Percentiles rank a stretch among this genome's conserved stretches.
These are phyloP conservation scores for Tyto alba DNA, from an alignment of 2,113 vertebrate species.

Conservation along the genomic window DNA sequence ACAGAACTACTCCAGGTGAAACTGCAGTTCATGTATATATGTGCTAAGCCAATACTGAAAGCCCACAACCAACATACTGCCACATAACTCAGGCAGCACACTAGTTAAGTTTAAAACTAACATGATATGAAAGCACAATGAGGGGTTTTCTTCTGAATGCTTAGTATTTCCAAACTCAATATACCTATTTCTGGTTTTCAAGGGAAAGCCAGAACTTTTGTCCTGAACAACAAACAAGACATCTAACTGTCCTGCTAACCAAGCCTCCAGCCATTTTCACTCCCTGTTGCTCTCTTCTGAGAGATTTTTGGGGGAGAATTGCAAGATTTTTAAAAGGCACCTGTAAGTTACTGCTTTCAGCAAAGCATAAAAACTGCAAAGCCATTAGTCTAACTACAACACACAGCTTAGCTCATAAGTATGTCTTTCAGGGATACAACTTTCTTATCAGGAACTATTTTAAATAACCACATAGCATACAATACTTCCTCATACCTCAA, in stretches of 20 bases:
- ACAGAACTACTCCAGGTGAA: not conserved
- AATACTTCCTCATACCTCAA: not conserved
- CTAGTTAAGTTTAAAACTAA: not conserved
- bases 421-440: not conserved
- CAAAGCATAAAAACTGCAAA: not conserved
- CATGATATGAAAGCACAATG: not conserved
- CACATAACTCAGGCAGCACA: not conserved
- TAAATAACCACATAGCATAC: not conserved
- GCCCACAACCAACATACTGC: not conserved
- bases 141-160: not conserved
- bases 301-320: not conserved
- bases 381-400: not conserved
- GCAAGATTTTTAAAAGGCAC: not conserved
- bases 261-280: not conserved
- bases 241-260: not conserved
- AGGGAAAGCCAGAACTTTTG: not conserved
- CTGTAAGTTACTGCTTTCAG: not conserved
- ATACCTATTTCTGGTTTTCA: not conserved
- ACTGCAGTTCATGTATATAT: not conserved
- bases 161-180: not conserved
- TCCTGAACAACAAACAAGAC: not conserved
- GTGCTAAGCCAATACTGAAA: not conserved
- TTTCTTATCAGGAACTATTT: not conserved
- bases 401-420: not conserved
- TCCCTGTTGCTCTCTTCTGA: not conserved